Evolutionary conservation across 2,113 vertebrate genomes (phyloP).

Genomic region (Catharus fuscescens): DNA sequence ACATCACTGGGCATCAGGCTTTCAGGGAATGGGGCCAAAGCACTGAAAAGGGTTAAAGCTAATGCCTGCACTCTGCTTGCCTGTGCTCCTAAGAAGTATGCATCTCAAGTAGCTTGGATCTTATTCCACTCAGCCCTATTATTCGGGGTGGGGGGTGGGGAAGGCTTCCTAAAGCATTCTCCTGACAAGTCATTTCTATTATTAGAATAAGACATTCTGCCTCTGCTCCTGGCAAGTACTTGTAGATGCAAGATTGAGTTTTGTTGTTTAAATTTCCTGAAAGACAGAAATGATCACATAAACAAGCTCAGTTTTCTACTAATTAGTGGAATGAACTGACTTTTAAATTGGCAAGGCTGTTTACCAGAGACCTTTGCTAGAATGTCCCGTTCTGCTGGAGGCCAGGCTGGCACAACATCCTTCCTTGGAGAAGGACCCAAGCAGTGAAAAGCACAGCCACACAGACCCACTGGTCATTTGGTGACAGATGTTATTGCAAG

Average conservation of each 20-base stretch:
- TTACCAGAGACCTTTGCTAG: neutral
- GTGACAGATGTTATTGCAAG: neutral
- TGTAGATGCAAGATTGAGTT: neutral
- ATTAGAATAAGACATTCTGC: neutral
- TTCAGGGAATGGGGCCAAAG: neutral
- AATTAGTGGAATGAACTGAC: constrained; percentile 6
- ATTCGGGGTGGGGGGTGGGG: constrained; percentile 16
- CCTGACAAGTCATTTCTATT: constrained; percentile 39
- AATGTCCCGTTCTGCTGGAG: neutral
- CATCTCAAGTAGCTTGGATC: constrained; percentile 55
- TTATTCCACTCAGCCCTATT: constrained; percentile 46
- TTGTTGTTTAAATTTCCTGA: constrained; percentile 18
- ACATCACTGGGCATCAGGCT: neutral
- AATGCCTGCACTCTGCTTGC: neutral
- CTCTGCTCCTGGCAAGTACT: constrained; percentile 4
- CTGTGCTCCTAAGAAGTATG: neutral
- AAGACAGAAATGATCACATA: constrained; percentile 3
- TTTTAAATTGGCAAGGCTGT: constrained; percentile 2
- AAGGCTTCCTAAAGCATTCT: constrained; percentile 42
- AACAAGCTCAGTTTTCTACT: constrained; percentile 14
- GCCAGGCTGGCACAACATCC: neutral
- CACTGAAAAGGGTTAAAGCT: constrained; percentile 46
- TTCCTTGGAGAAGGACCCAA: neutral
- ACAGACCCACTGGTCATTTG: neutral
- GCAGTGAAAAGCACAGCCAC: neutral